Evolutionary conservation across 2,888 invertebrate species (phyloP), one percentile per base, ranked within the genome.

Genomic region (Pseudolycoriella hygida): DNA sequence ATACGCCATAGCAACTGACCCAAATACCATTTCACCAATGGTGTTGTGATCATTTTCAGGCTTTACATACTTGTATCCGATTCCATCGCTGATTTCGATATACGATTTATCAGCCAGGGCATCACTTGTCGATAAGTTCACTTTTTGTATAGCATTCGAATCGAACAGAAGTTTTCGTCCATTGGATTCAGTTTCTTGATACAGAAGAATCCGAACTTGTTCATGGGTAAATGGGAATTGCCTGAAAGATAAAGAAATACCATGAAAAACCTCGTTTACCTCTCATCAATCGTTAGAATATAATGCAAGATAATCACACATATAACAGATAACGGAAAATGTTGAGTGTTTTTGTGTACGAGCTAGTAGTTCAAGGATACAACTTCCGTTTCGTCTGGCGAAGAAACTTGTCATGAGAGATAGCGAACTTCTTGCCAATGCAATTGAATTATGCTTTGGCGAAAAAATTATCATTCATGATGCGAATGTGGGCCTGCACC

Each of bases 21-120:
- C 92, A 62, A 92, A 92, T 55, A 90, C 80, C 85, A 92, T 87
- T 71, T 92, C 92, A 53, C 87, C 84, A 59, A 90, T 70, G 50
- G 77, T 70, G 51, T 73, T 74, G 47, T 80, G 76, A 60, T 89
- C 89, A 51, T 67, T 56, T 44, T 60, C 64, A 47, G 79, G 74
- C 40, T 76, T 76, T 56, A 71, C 73, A 59, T 76, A 77, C 80
- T 80, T 40, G 34, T 48, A 43, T 42, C 42, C 42, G 14, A 25
- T 30, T 11, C 43, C 44, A 18, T 46, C 42, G 12, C 34, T 46
- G 5, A 40, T 40, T 15, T 45, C 45, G 14, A 45, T 40, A 15
- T 18, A 45, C 4, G 31, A 11, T 42, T 31, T 2, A 17, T 30
- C 25, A 10, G 40, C n/a, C 11, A 19, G 32, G n/a, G 47, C 42